phyloP scores from a whole-genome alignment of 2,113 vertebrate species.

The Canis aureus region DNA sequence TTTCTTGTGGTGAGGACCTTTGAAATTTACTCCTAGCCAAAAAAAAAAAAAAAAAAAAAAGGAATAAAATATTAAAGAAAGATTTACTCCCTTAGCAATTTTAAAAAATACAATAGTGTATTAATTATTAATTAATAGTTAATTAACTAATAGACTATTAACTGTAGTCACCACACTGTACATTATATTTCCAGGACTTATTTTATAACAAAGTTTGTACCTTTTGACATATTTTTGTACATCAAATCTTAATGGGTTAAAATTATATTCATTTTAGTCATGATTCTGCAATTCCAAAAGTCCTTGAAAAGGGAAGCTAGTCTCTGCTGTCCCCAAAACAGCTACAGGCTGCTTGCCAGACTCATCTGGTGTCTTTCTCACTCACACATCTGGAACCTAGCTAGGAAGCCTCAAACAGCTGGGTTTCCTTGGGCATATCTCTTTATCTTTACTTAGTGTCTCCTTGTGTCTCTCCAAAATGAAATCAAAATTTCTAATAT shows the following conservation, averaged over 20 bases:
- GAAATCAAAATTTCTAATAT: background rate
- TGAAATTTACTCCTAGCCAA: background rate
- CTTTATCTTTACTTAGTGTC: background rate
- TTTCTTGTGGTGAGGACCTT: background rate
- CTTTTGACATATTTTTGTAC: background rate
- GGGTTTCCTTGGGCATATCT: background rate
- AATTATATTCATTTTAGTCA: background rate
- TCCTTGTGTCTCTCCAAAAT: background rate
- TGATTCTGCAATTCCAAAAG: background rate
- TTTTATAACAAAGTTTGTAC: background rate
- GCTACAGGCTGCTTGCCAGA: background rate
- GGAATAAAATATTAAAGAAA: too few relatives aligned
- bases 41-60: background rate
- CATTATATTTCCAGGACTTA: background rate
- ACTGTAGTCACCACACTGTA: background rate
- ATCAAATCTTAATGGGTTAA: background rate
- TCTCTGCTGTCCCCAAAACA: background rate
- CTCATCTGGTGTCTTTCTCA: background rate
- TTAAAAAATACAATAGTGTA: background rate
- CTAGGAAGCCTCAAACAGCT: background rate
- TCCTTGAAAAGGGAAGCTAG: background rate
- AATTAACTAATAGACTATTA: background rate
- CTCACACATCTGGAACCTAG: background rate
- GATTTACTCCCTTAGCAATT: background rate
- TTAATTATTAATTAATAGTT: background rate